Evolutionary conservation across 2,888 invertebrate species (phyloP).

Genomic region (Ophraella communa): DNA sequence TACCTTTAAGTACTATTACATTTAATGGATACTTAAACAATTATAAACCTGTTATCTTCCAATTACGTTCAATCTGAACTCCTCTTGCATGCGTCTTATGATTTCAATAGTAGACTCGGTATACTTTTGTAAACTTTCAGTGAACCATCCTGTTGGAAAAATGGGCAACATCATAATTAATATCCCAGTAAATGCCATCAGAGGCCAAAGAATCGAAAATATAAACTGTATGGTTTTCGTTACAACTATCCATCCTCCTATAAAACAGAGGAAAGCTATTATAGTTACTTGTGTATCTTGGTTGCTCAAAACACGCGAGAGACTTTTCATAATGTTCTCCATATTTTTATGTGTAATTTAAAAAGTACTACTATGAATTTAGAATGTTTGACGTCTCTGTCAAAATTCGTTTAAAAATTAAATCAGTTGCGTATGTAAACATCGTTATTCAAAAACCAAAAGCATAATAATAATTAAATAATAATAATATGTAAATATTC

Average conservation of each 20-base stretch:
- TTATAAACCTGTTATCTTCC: background rate
- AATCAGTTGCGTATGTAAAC: background rate
- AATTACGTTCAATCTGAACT: background rate
- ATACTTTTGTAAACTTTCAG: constrained; percentile 33
- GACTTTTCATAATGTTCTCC: constrained; percentile 18
- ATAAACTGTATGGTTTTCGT: constrained; percentile 41
- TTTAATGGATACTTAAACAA: background rate
- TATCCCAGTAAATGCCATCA: constrained; percentile 33
- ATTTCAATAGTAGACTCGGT: background rate
- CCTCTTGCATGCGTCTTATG: background rate
- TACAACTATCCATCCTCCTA: constrained; percentile 42
- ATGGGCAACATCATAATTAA: constrained; percentile 36
- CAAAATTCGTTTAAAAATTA: background rate
- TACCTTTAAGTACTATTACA: no score
- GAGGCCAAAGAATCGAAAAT: constrained; percentile 43
- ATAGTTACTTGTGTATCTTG: constrained; percentile 39
- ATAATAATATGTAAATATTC: no score
- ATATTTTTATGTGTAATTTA: background rate
- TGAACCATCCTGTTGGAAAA: constrained; percentile 33
- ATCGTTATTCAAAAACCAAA: no score
- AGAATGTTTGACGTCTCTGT: background rate
- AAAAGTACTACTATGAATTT: background rate
- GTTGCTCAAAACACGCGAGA: constrained; percentile 15
- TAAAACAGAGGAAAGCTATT: constrained; percentile 39
- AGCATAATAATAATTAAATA: no score